Evolutionary conservation across 2,113 vertebrate species (phyloP).

Genomic region (Oenanthe oenanthe): DNA sequence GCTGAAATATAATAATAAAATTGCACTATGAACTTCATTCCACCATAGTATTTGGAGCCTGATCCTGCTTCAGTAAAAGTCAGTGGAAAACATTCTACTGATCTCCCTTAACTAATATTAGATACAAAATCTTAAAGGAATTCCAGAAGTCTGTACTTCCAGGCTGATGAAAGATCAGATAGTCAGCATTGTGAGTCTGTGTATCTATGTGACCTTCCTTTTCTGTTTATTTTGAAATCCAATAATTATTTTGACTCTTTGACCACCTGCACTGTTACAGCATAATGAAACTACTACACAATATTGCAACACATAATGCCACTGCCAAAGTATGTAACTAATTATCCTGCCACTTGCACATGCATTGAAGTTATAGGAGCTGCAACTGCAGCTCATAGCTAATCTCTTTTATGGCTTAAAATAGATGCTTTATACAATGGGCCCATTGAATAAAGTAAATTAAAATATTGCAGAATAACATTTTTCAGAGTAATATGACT

Average conservation of each 20-base stretch:
- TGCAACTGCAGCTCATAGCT: not conserved
- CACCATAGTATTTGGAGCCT: not conserved
- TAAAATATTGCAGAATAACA: not conserved
- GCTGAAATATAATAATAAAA: slow-evolving; percentile 39
- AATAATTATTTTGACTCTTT: not conserved
- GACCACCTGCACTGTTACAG: not conserved
- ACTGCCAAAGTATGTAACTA: not conserved
- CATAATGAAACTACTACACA: not conserved
- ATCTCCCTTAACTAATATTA: not conserved
- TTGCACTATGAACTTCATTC: not conserved
- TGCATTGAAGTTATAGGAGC: not conserved
- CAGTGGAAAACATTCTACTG: not conserved
- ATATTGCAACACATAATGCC: not conserved
- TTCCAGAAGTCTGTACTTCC: not conserved
- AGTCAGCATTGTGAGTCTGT: not conserved
- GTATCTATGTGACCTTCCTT: not conserved
- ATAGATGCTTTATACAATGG: not conserved
- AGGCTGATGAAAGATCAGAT: not conserved
- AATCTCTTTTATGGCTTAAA: not conserved
- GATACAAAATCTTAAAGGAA: not conserved
- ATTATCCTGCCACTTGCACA: not conserved
- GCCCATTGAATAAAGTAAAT: not conserved
- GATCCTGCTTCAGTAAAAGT: not conserved
- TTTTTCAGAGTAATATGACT: not conserved
- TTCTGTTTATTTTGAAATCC: not conserved